Base-by-base conservation (phyloP, 1,140 invertebrate genomes). In the Lasaia peninsularis region DNA sequence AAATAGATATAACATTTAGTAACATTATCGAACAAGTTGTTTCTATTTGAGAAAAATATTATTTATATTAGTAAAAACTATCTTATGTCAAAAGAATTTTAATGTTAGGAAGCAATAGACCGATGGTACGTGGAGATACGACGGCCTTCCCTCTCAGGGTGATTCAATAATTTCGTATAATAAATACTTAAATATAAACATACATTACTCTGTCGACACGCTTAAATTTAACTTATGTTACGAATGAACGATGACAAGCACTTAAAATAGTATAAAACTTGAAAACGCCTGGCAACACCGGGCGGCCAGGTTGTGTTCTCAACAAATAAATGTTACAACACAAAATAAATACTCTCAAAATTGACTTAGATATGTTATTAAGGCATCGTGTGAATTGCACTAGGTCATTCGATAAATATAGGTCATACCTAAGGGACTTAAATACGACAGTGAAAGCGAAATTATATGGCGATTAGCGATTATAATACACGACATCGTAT, bases 281-380 rank as follows among this genome's bases (percentile, higher is more conserved):
- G 32, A 50, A 59, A 52, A 51, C 24, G 24, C 16, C 60, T 58
- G 60, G 62, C 52, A 48, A 49, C 52, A 51, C 53, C 52, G 20
- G 53, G 51, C 56, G 34, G 20, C 32, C 12, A 24, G 16, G 34
- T 50, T 58, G 11, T 6, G 49, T 21, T 11, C 40, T 48, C 40
- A 48, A 48, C 16, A 60, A 56, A 66, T 68, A 33, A 49, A 67
- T 63, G 67, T 63, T 79, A 83, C 73, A 83, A 81, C 73, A 68
- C 60, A 74, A 75, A 65, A 75, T 71, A 72, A 69, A 69, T 79
- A 44, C 37, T 74, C 73, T 76, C 66, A 62, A 78, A 84, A 88
- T 88, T 86, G 81, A 88, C 85, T 88, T 86, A 88, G 85, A 86
- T 88, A 86, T 84, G 82, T 84, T 88, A 88, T 85, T 88, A 88